Percentiles rank a stretch among this genome's conserved stretches.
Conservation (phyloP, 2,113 vertebrate species). For the Lontra canadensis region DNA sequence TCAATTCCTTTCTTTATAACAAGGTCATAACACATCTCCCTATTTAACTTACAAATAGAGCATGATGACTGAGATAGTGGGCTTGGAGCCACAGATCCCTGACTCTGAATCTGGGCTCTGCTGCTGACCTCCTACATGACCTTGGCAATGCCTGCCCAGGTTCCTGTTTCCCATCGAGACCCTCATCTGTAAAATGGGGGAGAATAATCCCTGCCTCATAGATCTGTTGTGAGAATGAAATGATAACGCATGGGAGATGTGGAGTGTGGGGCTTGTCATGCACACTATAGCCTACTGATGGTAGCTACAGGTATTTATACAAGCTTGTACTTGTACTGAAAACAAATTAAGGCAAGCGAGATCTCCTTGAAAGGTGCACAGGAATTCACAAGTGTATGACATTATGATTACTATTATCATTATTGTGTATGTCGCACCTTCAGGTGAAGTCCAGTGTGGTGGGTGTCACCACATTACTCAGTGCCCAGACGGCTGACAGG, state of each 20-base stretch:
- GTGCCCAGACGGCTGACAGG: background rate
- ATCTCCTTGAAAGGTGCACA: background rate
- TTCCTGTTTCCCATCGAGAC: background rate
- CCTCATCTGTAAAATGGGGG: background rate
- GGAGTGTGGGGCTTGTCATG: background rate
- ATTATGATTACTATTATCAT: background rate
- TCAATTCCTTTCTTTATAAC: background rate
- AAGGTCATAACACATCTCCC: background rate
- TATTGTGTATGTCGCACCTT: background rate
- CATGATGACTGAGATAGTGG: background rate
- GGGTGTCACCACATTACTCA: accelerated
- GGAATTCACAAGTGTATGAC: background rate
- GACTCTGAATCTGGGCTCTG: background rate
- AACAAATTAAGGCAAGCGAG: background rate
- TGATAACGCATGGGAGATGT: background rate
- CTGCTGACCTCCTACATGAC: background rate
- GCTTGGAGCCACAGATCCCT: background rate
- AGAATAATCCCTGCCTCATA: accelerated
- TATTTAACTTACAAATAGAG: background rate
- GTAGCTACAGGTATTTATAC: background rate
- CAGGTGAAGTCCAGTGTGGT: background rate
- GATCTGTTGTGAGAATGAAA: background rate
- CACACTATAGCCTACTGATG: accelerated
- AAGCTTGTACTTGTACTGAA: background rate
- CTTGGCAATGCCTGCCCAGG: background rate